Evolutionary conservation across 2,113 vertebrate genomes (phyloP).

Genomic region (Sprattus sprattus): DNA sequence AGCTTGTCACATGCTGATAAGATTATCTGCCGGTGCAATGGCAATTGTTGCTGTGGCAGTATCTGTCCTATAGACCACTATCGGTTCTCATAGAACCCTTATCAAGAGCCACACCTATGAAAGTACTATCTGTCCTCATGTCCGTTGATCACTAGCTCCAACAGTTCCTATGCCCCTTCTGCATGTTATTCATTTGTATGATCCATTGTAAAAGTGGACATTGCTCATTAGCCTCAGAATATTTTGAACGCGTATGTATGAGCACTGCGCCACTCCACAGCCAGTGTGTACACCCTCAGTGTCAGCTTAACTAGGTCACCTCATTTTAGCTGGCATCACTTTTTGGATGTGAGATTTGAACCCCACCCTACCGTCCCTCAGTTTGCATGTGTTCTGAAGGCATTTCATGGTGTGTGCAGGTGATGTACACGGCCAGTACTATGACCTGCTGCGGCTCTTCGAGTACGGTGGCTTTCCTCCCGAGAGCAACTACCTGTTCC

Average conservation of each 20-base stretch:
- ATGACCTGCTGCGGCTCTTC: constrained; percentile 89
- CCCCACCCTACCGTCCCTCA: not conserved
- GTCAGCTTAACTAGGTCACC: constrained; percentile 1
- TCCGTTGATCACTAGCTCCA: not conserved
- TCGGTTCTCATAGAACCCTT: not conserved
- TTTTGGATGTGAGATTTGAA: not conserved
- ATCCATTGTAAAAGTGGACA: not conserved
- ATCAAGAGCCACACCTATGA: constrained; percentile 8
- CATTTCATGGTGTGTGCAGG: constrained; percentile 69
- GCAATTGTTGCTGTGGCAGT: not conserved
- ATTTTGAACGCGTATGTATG: no score
- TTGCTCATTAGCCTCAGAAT: not conserved
- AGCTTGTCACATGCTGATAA: not conserved
- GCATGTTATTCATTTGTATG: not conserved
- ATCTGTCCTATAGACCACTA: not conserved
- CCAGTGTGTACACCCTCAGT: not conserved
- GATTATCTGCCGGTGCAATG: not conserved
- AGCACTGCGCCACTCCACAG: not conserved
- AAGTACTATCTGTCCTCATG: not conserved
- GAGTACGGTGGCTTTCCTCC: constrained; percentile 96
- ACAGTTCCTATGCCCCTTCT: not conserved
- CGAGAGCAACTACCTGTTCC: constrained; percentile 90
- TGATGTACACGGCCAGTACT: constrained; percentile 96
- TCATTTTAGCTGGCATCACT: not conserved
- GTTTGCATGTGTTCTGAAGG: not conserved